A percentile compares a stretch with the other conserved stretches of the same genome.
These are phyloP conservation scores for Fregata magnificens DNA, from an alignment of 2,113 vertebrate species.

Conservation along the genomic window DNA sequence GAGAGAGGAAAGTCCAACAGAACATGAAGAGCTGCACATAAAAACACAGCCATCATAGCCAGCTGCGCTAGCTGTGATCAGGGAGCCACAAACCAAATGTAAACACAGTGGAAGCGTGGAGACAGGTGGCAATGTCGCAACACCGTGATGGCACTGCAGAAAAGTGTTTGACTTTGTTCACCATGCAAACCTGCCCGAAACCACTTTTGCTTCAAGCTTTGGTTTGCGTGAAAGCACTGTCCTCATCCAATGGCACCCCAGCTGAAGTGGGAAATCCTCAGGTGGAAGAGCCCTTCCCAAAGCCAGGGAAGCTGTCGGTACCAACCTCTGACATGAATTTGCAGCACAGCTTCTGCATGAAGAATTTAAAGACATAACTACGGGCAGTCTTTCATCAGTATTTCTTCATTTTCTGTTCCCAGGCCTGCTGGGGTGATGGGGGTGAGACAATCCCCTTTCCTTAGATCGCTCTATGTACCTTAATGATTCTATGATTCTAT, in stretches of 20 bases:
- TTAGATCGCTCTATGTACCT: accelerated
- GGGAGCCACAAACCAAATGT: accelerated
- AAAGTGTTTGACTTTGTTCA: accelerated
- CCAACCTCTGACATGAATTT: neutral
- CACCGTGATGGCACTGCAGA: accelerated
- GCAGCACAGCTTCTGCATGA: neutral
- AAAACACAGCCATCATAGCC: too few relatives aligned
- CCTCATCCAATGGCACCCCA: neutral
- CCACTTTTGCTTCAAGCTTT: neutral
- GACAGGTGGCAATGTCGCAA: accelerated
- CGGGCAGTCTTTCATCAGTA: neutral
- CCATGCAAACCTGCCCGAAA: neutral
- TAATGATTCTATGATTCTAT: too few relatives aligned
- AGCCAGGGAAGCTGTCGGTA: neutral
- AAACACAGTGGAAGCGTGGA: accelerated
- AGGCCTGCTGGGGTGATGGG: neutral
- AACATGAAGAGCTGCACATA: too few relatives aligned
- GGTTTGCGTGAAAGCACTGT: neutral
- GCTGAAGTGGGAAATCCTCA: too few relatives aligned
- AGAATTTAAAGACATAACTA: neutral
- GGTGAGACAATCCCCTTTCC: neutral
- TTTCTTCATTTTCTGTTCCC: neutral
- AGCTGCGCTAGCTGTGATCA: accelerated
- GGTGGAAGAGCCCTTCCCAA: neutral
- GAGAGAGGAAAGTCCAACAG: neutral